Evolutionary conservation across 2,797 vertebrate species (phyloP).

Genomic region (Podarcis siculus): DNA sequence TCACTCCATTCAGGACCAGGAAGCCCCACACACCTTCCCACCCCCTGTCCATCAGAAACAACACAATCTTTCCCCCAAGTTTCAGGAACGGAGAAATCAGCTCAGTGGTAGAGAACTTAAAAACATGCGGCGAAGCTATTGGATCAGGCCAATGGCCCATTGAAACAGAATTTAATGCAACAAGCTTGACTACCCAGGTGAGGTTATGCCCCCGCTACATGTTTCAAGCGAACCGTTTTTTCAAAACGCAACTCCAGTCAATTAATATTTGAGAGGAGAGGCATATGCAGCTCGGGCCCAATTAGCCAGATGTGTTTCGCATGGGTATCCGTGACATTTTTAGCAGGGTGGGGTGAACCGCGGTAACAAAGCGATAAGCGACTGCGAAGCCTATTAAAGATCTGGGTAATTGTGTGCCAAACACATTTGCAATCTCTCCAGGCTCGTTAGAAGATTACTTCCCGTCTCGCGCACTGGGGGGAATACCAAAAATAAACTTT

Average conservation of each 20-base stretch:
- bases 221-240: no score
- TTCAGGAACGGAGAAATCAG: no score
- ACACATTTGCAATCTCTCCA: conserved; percentile 8
- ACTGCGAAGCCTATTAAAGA: neutral
- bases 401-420: neutral
- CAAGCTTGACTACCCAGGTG: neutral
- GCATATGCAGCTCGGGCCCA: neutral
- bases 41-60: no score
- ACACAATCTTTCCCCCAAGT: no score
- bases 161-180: neutral
- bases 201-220: no score
- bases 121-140: no score
- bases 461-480: neutral
- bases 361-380: neutral
- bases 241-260: neutral
- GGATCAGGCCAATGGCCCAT: no score
- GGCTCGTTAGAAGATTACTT: conserved; percentile 15
- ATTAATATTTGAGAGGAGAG: neutral
- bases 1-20: no score
- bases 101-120: no score
- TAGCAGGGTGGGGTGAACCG: neutral
- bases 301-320: conserved; percentile 30
- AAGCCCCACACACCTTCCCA: no score
- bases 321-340: neutral
- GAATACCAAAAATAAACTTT: neutral